Conservation (phyloP, 2,888 invertebrate species). For the Lumbricus terrestris region DNA sequence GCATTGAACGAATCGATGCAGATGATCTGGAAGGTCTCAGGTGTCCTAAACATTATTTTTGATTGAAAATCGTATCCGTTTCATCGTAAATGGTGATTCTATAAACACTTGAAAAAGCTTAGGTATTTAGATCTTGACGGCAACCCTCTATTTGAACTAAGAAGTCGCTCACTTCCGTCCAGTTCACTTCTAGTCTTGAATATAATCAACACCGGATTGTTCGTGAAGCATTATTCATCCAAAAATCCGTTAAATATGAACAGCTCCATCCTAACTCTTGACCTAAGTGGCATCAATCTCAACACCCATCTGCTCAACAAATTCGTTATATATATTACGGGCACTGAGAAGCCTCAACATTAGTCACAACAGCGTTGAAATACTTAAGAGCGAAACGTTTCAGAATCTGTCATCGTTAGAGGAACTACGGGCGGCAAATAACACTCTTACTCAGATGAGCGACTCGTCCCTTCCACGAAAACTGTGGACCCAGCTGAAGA, state of each 20-base stretch:
- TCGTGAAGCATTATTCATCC: not conserved
- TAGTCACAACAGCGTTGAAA: not conserved
- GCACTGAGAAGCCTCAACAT: not conserved
- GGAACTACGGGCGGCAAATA: not conserved
- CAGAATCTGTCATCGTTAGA: not conserved
- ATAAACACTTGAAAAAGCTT: not conserved
- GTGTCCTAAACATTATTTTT: not conserved
- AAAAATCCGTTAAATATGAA: not conserved
- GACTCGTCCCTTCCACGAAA: not conserved
- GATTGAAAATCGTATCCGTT: not conserved
- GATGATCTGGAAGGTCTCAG: not conserved
- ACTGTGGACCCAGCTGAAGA: not conserved
- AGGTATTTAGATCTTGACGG: not conserved
- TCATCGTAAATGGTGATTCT: not conserved
- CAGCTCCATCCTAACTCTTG: not conserved
- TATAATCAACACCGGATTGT: not conserved
- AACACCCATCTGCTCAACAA: not conserved
- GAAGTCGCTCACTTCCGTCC: not conserved
- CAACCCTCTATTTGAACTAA: not conserved
- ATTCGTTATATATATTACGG: not conserved
- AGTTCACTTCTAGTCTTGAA: not conserved
- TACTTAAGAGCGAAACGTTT: not conserved
- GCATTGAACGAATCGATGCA: not conserved
- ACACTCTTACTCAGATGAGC: not conserved
- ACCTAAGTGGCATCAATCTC: not conserved